Base-by-base conservation (phyloP, 2,888 invertebrate genomes). In the Cylloceria caligata region DNA sequence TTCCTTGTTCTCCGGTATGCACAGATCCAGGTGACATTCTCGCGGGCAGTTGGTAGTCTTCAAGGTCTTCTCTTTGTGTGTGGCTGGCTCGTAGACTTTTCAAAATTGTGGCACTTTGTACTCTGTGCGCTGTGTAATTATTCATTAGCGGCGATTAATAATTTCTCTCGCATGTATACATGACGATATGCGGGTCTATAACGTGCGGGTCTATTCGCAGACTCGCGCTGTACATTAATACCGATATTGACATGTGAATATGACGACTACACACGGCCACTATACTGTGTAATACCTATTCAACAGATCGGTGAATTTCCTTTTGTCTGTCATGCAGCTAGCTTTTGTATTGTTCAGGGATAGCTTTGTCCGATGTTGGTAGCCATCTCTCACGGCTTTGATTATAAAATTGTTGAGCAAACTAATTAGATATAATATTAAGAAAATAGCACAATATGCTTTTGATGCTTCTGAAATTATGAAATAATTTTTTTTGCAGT, bases 161-260 rank as follows among this genome's bases (percentile, higher is more conserved):
- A 75, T 75, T 45, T 57, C 30, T 65, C 57, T 67, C 30, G 52
- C 27, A 36, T 52, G 52, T 11, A 64, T 47, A 24, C 52, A 39
- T 39, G 45, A 45, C 45, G 27, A 16, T 49, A 76, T 76, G 68
- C 60, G 68, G 75, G 75, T 60, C n/a, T 16, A 0, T 45, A 16
- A 30, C 9, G 13, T 45, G 45, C 45, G 67, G 67, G 57, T 55
- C n/a, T 42, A 45, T 75, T 67, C 45, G 67, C 60, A 21, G 13
- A 34, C 45, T 67, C 49, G 13, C 47, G 67, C 42, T 60, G n/a
- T n/a, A 9, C 60, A 67, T 75, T 67, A 45, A 75, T 45, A 47
- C 55, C 55, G 39, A 55, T 74, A 73, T 67, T 67, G 67, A 75
- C 75, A 67, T 21, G 42, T 34, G 30, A 65, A 45, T 65, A 72